phyloP scores from a whole-genome alignment of 2,888 invertebrate species.

The Gastrophysa polygoni region DNA sequence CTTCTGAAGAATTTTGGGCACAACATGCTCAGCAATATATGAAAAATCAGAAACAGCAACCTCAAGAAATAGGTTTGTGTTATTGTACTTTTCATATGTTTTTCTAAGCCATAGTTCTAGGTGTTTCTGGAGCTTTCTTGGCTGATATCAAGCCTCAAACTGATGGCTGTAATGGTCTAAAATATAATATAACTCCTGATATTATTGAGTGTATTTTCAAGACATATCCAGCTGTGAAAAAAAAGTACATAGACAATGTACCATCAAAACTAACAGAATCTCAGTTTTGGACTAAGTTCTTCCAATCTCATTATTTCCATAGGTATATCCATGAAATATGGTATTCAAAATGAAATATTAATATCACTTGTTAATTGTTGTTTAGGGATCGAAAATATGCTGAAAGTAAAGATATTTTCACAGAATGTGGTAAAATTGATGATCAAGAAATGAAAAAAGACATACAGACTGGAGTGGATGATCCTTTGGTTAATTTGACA shows the following conservation, averaged over 20 bases:
- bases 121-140: slow-evolving; percentile 77
- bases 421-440: slow-evolving; percentile 96
- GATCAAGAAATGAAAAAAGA: slow-evolving; percentile 81
- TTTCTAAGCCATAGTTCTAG: no score
- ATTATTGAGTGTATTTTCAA: slow-evolving; percentile 98
- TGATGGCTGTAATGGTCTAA: slow-evolving; percentile 94
- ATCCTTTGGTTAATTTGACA: slow-evolving; percentile 85
- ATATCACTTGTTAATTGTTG: neutral
- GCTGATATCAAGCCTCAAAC: slow-evolving; percentile 97
- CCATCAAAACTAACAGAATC: slow-evolving; percentile 93
- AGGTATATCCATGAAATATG: no score
- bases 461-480: slow-evolving; percentile 77
- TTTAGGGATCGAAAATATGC: slow-evolving; percentile 81
- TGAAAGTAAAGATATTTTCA: slow-evolving; percentile 93
- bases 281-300: slow-evolving; percentile 99
- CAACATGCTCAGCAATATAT: slow-evolving; percentile 83
- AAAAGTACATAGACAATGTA: slow-evolving; percentile 95
- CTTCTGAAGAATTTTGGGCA: slow-evolving; percentile 98
- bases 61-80: slow-evolving; percentile 84
- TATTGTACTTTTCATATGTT: neutral
- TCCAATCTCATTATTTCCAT: slow-evolving; percentile 99
- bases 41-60: slow-evolving; percentile 68
- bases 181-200: slow-evolving; percentile 96
- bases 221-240: slow-evolving; percentile 97
- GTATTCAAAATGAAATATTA: neutral